phyloP scores from a whole-genome alignment of 2,888 invertebrate species.

The Macrophya annulata region DNA sequence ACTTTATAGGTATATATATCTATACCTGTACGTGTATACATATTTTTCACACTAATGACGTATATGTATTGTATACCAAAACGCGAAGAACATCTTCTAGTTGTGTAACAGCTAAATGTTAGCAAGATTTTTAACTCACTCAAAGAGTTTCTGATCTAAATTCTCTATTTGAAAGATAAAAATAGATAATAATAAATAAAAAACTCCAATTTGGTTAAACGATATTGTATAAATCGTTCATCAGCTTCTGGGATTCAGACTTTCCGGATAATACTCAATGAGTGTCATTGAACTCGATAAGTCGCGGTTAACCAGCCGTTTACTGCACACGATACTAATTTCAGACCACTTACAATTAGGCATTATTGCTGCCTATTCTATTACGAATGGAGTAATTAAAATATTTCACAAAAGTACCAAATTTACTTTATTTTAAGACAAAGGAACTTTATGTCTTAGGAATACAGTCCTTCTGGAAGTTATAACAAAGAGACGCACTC shows the following conservation, averaged over 20 bases:
- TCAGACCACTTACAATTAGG: neutral
- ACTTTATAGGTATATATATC: neutral
- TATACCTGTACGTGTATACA: neutral
- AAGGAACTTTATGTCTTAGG: neutral
- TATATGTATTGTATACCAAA: neutral
- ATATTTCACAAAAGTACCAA: neutral
- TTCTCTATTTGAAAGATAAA: neutral
- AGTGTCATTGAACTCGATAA: constrained; percentile 3
- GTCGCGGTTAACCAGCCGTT: neutral
- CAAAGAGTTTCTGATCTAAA: neutral
- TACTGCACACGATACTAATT: neutral
- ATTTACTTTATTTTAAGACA: neutral
- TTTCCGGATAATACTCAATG: neutral
- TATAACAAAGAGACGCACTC: constrained; percentile 1
- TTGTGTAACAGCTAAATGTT: neutral
- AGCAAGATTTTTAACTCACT: neutral
- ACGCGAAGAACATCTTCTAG: neutral
- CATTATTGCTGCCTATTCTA: neutral
- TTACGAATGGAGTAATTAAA: neutral
- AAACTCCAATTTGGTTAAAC: neutral
- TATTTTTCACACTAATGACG: neutral
- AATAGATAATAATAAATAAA: neutral
- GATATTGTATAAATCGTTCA: neutral
- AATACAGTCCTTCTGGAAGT: neutral
- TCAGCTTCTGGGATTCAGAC: constrained; percentile 17